Conservation (phyloP, 64 coral and sea anemone species). For the Montipora sp. region DNA sequence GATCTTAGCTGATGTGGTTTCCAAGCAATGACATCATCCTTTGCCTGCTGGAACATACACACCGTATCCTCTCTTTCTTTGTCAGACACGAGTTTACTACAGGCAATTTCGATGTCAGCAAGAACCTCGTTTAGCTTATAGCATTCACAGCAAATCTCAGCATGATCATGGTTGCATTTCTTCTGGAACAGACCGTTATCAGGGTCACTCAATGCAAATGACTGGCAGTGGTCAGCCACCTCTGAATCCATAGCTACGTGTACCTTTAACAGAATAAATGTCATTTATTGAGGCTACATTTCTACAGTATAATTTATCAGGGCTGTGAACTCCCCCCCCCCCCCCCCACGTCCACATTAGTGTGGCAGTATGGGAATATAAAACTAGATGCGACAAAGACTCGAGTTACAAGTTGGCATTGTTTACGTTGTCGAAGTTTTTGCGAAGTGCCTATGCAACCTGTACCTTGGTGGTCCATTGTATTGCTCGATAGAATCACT, state of each 20-base stretch:
- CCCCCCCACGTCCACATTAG: too few relatives aligned
- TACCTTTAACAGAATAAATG: not conserved
- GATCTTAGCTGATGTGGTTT: slow-evolving; percentile 12
- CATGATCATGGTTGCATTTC: not conserved
- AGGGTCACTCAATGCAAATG: not conserved
- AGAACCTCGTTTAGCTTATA: not conserved
- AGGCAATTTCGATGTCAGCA: not conserved
- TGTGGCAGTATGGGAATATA: too few relatives aligned
- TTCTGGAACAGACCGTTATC: not conserved
- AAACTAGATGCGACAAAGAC: too few relatives aligned
- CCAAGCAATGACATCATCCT: not conserved
- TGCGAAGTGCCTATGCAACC: too few relatives aligned
- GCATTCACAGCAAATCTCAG: not conserved
- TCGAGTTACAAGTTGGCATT: too few relatives aligned
- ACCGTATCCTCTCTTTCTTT: not conserved
- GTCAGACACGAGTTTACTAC: not conserved
- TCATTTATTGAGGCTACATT: not conserved
- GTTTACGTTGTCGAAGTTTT: too few relatives aligned
- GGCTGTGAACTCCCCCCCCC: too few relatives aligned
- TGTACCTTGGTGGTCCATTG: too few relatives aligned
- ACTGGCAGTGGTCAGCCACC: not conserved
- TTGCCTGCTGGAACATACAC: not conserved
- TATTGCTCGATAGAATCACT: too few relatives aligned
- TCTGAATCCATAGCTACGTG: slow-evolving; percentile 5
- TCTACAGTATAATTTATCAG: not conserved